Percentiles rank a stretch among this genome's conserved stretches.
Evolutionary conservation across 2,888 invertebrate species (phyloP).

Genomic region (Macropis europaea): DNA sequence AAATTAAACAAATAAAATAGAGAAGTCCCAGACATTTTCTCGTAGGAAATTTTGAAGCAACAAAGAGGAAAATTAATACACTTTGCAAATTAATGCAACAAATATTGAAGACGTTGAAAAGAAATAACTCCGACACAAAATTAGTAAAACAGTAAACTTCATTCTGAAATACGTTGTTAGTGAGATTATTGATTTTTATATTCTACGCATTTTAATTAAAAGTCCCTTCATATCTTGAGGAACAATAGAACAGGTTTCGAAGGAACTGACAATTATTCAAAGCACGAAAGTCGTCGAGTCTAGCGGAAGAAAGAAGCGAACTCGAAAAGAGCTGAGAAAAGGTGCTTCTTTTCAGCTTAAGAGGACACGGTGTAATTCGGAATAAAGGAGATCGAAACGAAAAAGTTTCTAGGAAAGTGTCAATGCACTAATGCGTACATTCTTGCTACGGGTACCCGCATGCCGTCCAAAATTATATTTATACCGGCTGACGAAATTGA

Average conservation of each 20-base stretch:
- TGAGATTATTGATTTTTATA: too few relatives aligned
- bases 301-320: not conserved
- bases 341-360: not conserved
- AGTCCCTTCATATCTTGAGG: not conserved
- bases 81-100: too few relatives aligned
- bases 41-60: too few relatives aligned
- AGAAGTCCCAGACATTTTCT: too few relatives aligned
- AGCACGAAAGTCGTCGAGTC: not conserved
- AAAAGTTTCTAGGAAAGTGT: constrained; percentile 13
- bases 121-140: too few relatives aligned
- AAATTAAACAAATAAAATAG: too few relatives aligned
- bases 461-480: constrained; percentile 31
- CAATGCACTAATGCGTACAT: constrained; percentile 26
- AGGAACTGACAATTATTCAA: not conserved
- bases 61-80: too few relatives aligned
- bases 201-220: too few relatives aligned
- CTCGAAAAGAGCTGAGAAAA: too few relatives aligned
- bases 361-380: not conserved
- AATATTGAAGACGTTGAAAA: too few relatives aligned
- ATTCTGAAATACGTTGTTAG: too few relatives aligned
- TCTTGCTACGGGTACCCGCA: constrained; percentile 57
- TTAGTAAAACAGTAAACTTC: too few relatives aligned
- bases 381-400: not conserved
- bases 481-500: constrained; percentile 16
- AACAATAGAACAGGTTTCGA: not conserved